Conservation (phyloP, 2,113 vertebrate genomes). For the Cottus gobio region DNA sequence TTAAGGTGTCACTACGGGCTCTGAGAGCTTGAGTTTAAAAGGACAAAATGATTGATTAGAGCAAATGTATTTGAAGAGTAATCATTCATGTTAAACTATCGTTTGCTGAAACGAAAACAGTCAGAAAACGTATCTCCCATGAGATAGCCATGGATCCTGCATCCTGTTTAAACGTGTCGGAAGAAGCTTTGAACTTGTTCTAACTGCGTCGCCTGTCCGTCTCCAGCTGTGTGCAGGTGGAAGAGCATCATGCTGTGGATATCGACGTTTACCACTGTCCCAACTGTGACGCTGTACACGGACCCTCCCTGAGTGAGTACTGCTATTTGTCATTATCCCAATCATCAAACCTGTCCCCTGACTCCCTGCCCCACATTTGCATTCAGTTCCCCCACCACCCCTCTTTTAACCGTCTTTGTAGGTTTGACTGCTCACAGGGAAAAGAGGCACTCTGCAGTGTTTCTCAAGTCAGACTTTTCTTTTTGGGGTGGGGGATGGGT, state of each 20-base stretch:
- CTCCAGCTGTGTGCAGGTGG: constrained; percentile 94
- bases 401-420: constrained; percentile 24
- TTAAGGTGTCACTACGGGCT: not conserved
- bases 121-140: not conserved
- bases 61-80: not conserved
- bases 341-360: constrained; percentile 10
- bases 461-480: constrained; percentile 29
- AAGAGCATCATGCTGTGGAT: constrained; percentile 97
- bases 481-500: constrained; percentile 17
- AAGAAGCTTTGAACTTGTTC: not conserved
- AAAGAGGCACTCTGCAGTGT: constrained; percentile 17
- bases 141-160: not conserved
- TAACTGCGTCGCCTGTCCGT: constrained; percentile 38
- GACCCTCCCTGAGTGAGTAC: constrained; percentile 95
- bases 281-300: constrained; percentile 91
- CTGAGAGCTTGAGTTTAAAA: not conserved
- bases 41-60: not conserved
- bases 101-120: not conserved
- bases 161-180: not conserved
- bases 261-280: constrained; percentile 99
- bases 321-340: not conserved
- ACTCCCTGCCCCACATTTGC: constrained; percentile 11
- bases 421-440: constrained; percentile 26
- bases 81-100: not conserved
- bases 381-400: constrained; percentile 4